phyloP scores from a whole-genome alignment of 2,888 invertebrate species.

The Norana najaformis region DNA sequence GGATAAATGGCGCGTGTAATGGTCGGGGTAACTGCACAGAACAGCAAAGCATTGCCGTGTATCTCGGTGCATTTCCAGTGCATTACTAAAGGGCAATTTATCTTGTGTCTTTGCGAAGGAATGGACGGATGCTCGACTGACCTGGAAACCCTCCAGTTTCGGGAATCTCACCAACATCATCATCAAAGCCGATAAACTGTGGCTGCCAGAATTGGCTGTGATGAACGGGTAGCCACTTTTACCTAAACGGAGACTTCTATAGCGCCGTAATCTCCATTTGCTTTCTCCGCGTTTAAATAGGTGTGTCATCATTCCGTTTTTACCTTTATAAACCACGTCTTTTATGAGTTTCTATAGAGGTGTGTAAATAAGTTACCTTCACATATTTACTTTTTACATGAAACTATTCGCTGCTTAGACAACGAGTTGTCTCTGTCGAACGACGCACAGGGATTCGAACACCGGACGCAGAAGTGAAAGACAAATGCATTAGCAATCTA shows the following conservation, averaged over 20 bases:
- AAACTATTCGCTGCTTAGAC: too few relatives aligned
- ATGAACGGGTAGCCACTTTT: slow-evolving; percentile 45
- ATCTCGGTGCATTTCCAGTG: background rate
- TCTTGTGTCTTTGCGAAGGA: slow-evolving; percentile 35
- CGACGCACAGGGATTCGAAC: too few relatives aligned
- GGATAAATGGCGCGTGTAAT: background rate
- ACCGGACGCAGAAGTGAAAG: too few relatives aligned
- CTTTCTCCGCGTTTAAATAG: too few relatives aligned
- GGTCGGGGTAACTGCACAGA: background rate
- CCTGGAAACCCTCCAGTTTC: slow-evolving; percentile 42
- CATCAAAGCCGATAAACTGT: slow-evolving; percentile 42
- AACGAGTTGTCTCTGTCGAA: too few relatives aligned
- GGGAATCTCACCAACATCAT: slow-evolving; percentile 43
- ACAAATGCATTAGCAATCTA: too few relatives aligned
- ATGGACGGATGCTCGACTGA: slow-evolving; percentile 42
- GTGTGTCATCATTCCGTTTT: too few relatives aligned
- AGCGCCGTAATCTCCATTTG: background rate
- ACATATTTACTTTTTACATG: too few relatives aligned
- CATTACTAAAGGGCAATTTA: background rate
- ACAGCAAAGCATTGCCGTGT: background rate
- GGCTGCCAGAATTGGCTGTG: slow-evolving; percentile 45
- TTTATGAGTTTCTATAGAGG: too few relatives aligned
- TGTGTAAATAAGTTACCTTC: too few relatives aligned
- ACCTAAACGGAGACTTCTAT: background rate
- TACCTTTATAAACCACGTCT: too few relatives aligned